Conservation (phyloP, 2,888 invertebrate genomes). For the Protonemura montana region DNA sequence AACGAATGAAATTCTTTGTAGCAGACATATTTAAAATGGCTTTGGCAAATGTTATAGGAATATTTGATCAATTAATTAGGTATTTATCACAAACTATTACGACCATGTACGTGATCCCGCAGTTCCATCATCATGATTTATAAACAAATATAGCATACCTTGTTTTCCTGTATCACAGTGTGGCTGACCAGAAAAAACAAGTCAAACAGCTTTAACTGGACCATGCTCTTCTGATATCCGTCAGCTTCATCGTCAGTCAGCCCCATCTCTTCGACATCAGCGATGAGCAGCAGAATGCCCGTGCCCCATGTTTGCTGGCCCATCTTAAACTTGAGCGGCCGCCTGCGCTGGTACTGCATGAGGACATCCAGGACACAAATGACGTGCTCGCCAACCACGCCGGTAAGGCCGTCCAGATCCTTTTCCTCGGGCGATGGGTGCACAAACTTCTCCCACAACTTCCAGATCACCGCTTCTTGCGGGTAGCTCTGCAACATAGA, state of each 20-base stretch:
- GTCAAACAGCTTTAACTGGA: neutral
- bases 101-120: no score
- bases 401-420: constrained; percentile 25
- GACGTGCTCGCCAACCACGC: constrained; percentile 44
- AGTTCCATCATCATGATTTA: no score
- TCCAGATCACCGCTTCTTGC: constrained; percentile 55
- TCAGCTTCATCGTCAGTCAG: constrained; percentile 53
- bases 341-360: neutral
- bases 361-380: constrained; percentile 45
- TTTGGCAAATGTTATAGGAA: no score
- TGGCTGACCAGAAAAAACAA: neutral
- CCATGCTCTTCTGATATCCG: constrained; percentile 29
- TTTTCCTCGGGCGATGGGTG: constrained; percentile 49
- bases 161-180: neutral
- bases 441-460: constrained; percentile 56
- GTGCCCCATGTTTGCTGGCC: neutral
- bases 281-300: constrained; percentile 48
- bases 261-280: constrained; percentile 55
- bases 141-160: no score
- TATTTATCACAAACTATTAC: no score
- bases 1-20: no score
- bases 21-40: no score
- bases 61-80: no score
- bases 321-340: neutral
- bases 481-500: constrained; percentile 56